Evolutionary conservation across 2,888 invertebrate genomes (phyloP).

Genomic region (Didymodactylos carnosus): DNA sequence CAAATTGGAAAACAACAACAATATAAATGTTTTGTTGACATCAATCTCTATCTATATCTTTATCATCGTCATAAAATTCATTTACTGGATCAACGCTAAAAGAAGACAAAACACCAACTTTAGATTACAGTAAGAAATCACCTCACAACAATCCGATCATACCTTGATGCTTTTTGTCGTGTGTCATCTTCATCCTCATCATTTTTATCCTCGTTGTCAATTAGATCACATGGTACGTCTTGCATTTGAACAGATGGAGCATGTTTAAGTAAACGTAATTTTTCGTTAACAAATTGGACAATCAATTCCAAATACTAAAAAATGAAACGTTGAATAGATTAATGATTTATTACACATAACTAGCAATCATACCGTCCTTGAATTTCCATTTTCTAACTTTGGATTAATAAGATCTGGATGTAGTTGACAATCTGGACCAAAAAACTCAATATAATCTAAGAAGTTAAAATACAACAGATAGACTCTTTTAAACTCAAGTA

Average conservation of each 20-base stretch:
- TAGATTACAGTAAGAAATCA: too few species aligned
- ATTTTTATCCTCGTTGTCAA: slow-evolving; percentile 17
- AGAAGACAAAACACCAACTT: neutral
- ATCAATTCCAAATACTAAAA: slow-evolving; percentile 68
- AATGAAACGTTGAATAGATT: neutral
- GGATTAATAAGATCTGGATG: slow-evolving; percentile 68
- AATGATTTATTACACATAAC: neutral
- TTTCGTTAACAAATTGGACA: slow-evolving; percentile 63
- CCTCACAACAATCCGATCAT: too few species aligned
- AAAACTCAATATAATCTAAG: slow-evolving; percentile 75
- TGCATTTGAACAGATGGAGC: slow-evolving; percentile 92
- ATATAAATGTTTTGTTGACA: too few species aligned
- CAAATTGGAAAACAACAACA: too few species aligned
- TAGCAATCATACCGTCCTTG: slow-evolving; percentile 44
- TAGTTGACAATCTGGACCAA: slow-evolving; percentile 82
- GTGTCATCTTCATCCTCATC: too few species aligned
- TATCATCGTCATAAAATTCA: slow-evolving; percentile 27
- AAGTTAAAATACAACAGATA: slow-evolving; percentile 13
- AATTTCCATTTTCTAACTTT: slow-evolving; percentile 69
- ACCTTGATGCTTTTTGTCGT: neutral
- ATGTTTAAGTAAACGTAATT: slow-evolving; percentile 67
- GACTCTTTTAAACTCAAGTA: neutral
- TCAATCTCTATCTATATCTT: neutral
- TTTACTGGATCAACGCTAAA: slow-evolving; percentile 27
- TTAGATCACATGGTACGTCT: slow-evolving; percentile 59